Evolutionary conservation across 2,888 invertebrate species (phyloP).

Genomic region (Chironomus tentans): DNA sequence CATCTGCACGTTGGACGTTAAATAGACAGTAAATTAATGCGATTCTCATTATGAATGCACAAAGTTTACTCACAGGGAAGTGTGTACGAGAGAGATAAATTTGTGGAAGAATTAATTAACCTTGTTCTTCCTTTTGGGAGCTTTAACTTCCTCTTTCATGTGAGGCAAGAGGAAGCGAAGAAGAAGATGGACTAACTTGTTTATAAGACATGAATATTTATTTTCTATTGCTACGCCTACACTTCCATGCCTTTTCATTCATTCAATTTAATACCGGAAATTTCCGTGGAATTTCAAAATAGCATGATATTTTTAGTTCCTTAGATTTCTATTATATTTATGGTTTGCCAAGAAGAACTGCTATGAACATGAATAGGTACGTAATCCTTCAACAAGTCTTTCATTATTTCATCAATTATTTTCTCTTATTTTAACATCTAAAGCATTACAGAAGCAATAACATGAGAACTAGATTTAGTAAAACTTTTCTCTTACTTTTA

Average conservation of each 20-base stretch:
- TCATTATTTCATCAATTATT: neutral
- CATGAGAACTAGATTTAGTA: too few species aligned
- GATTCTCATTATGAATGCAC: neutral
- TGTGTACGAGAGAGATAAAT: neutral
- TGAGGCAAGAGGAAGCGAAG: neutral
- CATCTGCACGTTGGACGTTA: too few species aligned
- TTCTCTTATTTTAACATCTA: neutral
- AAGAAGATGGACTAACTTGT: neutral
- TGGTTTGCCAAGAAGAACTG: too few species aligned
- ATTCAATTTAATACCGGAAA: conserved; percentile 11
- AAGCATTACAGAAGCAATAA: too few species aligned
- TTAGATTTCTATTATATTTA: neutral
- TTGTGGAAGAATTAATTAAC: conserved; percentile 17
- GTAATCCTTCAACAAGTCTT: neutral
- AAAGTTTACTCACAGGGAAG: neutral
- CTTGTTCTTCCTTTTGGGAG: neutral
- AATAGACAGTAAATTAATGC: neutral
- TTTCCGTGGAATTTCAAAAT: neutral
- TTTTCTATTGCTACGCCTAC: neutral
- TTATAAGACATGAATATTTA: neutral
- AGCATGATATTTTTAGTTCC: neutral
- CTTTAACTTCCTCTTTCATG: neutral
- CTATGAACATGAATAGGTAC: too few species aligned
- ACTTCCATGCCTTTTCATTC: neutral
- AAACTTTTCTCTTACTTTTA: too few species aligned